These are phyloP conservation scores for Minunthozetes semirufus DNA, from an alignment of 2,888 invertebrate genomes.

Conservation along the genomic window DNA sequence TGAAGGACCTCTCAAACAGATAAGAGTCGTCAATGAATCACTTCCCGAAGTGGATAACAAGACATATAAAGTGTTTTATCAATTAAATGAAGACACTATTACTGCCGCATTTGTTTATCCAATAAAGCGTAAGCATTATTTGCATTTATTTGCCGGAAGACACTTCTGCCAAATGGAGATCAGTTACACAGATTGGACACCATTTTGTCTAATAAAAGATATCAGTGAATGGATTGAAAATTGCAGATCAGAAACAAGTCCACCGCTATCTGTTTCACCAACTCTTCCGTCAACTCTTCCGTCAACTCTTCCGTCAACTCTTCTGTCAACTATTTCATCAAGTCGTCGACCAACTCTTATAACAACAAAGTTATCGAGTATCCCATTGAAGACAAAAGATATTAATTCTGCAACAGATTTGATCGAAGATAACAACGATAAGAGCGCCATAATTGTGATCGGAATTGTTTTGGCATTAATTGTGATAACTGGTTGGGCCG, in stretches of 20 bases:
- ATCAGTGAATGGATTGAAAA: slow-evolving; percentile 5
- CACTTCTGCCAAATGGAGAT: neutral
- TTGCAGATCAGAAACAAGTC: neutral
- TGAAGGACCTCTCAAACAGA: neutral
- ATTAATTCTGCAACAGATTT: neutral
- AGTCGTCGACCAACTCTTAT: no score
- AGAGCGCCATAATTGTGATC: neutral
- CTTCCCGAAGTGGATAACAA: neutral
- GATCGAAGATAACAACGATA: neutral
- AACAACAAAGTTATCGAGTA: no score
- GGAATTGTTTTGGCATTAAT: neutral
- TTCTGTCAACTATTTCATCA: no score
- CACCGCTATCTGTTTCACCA: no score
- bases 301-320: no score
- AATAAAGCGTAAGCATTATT: no score
- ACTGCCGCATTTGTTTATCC: neutral
- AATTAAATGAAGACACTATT: neutral
- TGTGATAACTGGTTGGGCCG: neutral
- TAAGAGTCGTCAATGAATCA: neutral
- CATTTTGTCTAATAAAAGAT: neutral
- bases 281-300: no score
- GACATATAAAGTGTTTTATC: neutral
- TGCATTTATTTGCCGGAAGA: neutral
- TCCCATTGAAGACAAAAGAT: no score
- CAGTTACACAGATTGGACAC: neutral